phyloP scores from a whole-genome alignment of 2,113 vertebrate species.

The Perca flavescens region DNA sequence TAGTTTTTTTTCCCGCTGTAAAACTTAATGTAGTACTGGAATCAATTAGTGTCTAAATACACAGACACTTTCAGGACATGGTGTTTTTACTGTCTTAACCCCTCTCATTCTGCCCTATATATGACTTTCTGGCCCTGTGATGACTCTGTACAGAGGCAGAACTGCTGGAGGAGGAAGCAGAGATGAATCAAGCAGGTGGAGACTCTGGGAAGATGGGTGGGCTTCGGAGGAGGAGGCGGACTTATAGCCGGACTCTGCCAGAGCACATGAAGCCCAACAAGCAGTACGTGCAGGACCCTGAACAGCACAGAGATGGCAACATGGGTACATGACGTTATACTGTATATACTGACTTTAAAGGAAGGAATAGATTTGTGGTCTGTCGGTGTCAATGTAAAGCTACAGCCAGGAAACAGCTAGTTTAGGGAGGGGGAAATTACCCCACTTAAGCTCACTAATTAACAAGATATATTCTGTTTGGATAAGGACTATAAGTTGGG shows the following conservation, averaged over 20 bases:
- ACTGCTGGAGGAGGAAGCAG: constrained; percentile 91
- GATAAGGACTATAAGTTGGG: neutral
- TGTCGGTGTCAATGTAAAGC: neutral
- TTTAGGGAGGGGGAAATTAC: neutral
- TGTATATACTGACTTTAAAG: neutral
- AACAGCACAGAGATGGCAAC: constrained; percentile 69
- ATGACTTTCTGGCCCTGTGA: neutral
- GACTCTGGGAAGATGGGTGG: constrained; percentile 87
- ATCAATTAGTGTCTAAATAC: neutral
- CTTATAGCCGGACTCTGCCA: constrained; percentile 84
- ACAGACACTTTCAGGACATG: neutral
- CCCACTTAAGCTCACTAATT: neutral
- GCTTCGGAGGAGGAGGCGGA: constrained; percentile 87
- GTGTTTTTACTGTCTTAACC: neutral
- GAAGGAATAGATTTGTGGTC: neutral
- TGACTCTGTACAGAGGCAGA: constrained; percentile 85
- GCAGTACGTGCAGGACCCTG: constrained; percentile 66
- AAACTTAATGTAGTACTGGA: no score
- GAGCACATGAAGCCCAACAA: constrained; percentile 85
- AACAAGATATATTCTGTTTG: neutral
- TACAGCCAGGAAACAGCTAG: no score
- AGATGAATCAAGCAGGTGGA: constrained; percentile 85
- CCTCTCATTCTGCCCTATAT: neutral
- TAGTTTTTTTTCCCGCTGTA: neutral
- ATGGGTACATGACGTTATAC: constrained; percentile 63